A percentile compares a stretch with the other conserved stretches of the same genome.
Evolutionary conservation across 2,113 vertebrate genomes (phyloP).

Genomic region (Syngnathus typhle): DNA sequence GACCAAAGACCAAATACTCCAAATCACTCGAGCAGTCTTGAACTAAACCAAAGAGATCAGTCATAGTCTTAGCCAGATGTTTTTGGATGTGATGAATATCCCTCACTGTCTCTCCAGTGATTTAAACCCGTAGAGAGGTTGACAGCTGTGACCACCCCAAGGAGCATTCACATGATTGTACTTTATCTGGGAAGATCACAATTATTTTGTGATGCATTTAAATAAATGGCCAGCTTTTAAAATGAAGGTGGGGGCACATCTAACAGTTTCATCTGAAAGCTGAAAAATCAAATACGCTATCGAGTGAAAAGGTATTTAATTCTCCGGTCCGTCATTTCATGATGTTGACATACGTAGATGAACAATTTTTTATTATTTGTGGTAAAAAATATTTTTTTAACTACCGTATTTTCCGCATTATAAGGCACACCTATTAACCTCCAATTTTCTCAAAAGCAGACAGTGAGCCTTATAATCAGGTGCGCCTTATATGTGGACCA

Average conservation of each 20-base stretch:
- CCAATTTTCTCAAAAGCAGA: too few relatives aligned
- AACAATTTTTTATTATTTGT: not conserved
- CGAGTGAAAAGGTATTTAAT: not conserved
- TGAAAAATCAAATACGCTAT: not conserved
- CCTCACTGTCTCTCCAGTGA: not conserved
- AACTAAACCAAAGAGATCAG: constrained; percentile 1
- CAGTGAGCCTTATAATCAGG: too few relatives aligned
- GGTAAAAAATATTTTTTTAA: not conserved
- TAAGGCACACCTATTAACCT: too few relatives aligned
- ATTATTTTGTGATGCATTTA: constrained; percentile 11
- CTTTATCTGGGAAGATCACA: constrained; percentile 34
- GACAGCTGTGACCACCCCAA: constrained; percentile 38
- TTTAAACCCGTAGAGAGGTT: constrained; percentile 24
- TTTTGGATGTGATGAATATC: not conserved
- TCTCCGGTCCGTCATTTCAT: not conserved
- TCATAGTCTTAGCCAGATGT: constrained; percentile 1
- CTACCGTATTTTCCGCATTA: too few relatives aligned
- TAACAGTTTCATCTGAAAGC: not conserved
- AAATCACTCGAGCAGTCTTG: not conserved
- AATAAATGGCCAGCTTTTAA: constrained; percentile 3
- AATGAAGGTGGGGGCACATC: too few relatives aligned
- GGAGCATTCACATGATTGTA: constrained; percentile 23
- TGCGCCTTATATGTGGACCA: too few relatives aligned
- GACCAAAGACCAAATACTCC: not conserved
- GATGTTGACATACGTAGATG: not conserved